A percentile compares a stretch with the other conserved stretches of the same genome.
phyloP scores from a whole-genome alignment of 2,888 invertebrate species.

The Lithophane semibrunnea region DNA sequence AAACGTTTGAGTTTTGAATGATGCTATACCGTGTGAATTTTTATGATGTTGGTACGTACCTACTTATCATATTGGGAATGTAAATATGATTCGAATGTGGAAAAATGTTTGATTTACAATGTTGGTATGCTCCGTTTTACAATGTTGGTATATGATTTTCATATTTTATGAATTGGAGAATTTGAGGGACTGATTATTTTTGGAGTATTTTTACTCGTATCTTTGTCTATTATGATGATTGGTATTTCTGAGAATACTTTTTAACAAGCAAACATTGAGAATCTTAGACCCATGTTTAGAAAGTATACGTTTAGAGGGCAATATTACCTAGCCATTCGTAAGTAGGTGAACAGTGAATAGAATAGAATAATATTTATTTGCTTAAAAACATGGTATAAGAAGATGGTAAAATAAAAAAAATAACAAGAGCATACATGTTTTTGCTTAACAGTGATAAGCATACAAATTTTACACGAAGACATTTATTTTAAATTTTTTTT shows the following conservation, averaged over 20 bases:
- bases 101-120: constrained; percentile 50
- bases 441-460: too few relatives aligned
- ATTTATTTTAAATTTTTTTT: too few relatives aligned
- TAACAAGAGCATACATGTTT: too few relatives aligned
- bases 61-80: constrained; percentile 33
- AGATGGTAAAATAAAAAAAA: too few relatives aligned
- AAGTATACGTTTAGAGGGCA: neutral
- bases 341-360: neutral
- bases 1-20: constrained; percentile 56
- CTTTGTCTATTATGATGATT: constrained; percentile 8
- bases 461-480: too few relatives aligned
- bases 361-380: too few relatives aligned
- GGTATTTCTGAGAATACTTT: neutral
- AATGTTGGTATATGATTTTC: constrained; percentile 39
- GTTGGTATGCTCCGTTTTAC: constrained; percentile 3
- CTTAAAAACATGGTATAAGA: too few relatives aligned
- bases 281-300: neutral
- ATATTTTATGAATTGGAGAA: constrained; percentile 29
- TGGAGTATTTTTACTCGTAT: neutral
- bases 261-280: neutral
- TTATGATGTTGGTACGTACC: constrained; percentile 35
- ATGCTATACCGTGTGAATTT: constrained; percentile 43
- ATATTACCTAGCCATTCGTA: neutral
- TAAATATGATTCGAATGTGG: constrained; percentile 45
- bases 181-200: constrained; percentile 15